phyloP scores from a whole-genome alignment of 2,888 invertebrate genomes.

The Caradrina kadenii region DNA sequence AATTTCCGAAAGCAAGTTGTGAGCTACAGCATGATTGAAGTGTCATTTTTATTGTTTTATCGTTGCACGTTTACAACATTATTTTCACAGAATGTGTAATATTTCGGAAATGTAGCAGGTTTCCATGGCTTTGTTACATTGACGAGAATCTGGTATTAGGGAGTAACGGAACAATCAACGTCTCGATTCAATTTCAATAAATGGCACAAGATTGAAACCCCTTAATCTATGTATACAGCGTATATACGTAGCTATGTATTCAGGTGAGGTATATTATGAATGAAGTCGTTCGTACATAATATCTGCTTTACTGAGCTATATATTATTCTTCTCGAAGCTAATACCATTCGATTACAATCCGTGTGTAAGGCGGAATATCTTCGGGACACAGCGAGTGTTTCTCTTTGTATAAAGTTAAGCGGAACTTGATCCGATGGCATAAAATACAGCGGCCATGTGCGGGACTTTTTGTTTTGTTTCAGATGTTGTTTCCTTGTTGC shows the following conservation, averaged over 20 bases:
- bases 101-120: conserved; percentile 27
- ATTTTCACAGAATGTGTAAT: conserved; percentile 37
- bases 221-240: conserved; percentile 64
- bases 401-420: conserved; percentile 66
- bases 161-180: conserved; percentile 62
- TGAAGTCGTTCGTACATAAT: conserved; percentile 57
- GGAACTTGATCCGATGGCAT: conserved; percentile 64
- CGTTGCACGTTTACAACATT: conserved; percentile 31
- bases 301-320: conserved; percentile 58
- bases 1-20: conserved; percentile 27
- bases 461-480: conserved; percentile 66
- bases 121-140: conserved; percentile 44
- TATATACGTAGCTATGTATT: conserved; percentile 1
- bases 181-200: conserved; percentile 66
- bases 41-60: conserved; percentile 45
- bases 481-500: conserved; percentile 57
- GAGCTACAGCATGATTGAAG: conserved; percentile 43
- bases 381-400: conserved; percentile 60
- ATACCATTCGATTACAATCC: conserved; percentile 67
- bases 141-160: conserved; percentile 57
- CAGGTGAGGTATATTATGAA: conserved; percentile 60
- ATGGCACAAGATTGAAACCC: conserved; percentile 62
- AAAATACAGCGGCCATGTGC: conserved; percentile 65
- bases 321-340: conserved; percentile 63
- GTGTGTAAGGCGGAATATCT: conserved; percentile 59